Conservation (phyloP, 2,888 invertebrate species). For the Sepioteuthis lessoniana region DNA sequence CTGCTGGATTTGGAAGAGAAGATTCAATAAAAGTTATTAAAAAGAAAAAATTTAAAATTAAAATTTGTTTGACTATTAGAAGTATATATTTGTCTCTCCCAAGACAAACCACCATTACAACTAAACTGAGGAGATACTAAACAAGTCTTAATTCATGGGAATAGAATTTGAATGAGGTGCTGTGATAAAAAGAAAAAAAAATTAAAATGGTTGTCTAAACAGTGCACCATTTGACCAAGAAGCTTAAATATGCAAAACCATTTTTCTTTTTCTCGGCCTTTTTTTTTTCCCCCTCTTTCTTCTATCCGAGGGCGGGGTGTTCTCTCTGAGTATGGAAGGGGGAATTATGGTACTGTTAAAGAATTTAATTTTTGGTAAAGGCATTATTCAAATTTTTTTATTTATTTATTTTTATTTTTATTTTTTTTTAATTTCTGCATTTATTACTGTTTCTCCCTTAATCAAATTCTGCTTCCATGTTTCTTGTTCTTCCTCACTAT, state of each 20-base stretch:
- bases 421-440: background rate
- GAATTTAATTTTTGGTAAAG: background rate
- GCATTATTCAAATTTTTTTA: background rate
- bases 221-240: slow-evolving; percentile 5
- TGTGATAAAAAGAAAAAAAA: background rate
- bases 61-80: slow-evolving; percentile 17
- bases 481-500: background rate
- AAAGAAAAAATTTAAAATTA: background rate
- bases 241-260: background rate
- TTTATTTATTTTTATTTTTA: no score
- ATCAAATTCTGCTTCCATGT: no score
- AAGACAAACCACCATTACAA: background rate
- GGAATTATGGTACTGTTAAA: background rate
- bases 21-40: slow-evolving; percentile 33
- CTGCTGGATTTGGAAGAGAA: slow-evolving; percentile 23
- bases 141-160: background rate
- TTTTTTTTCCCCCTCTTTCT: background rate
- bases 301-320: no score
- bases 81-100: no score
- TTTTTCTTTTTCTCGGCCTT: background rate
- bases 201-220: background rate
- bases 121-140: background rate
- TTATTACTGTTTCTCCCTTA: background rate
- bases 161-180: slow-evolving; percentile 15
- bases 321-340: background rate